Base-by-base conservation (phyloP, 2,113 vertebrate genomes). In the Mirounga angustirostris region DNA sequence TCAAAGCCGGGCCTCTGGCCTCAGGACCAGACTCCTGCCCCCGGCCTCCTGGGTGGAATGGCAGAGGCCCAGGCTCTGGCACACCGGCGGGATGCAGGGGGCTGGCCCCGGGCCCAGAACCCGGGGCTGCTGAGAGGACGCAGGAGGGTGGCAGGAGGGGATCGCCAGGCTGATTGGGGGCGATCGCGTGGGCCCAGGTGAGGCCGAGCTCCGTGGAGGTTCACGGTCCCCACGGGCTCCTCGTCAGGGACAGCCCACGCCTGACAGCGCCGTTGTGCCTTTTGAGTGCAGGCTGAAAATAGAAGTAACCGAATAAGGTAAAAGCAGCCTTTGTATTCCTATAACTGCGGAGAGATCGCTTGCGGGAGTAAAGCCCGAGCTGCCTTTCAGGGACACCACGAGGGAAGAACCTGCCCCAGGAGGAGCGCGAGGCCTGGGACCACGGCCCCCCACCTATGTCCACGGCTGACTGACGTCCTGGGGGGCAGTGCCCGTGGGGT, bases 251-350 rank as follows among this genome's bases (percentile, higher is more conserved):
- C 86, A 76, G 8, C 97, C 97, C 92, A 97, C 92, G 52, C 91
- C 52, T 87, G 95, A 56, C 95, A 90, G 88, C 33, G 2, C 73
- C 19, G 0, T 0, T n/a, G 58, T 30, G 59, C 5, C 54, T 54
- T 22, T 11, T 21, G 88, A 61, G 80, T 61, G 52, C 21, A 28
- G 0, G 15, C 93, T 43, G 50, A 33, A 82, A 96, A 97, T 90
- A 97, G 96, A 89, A 82, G 11, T 26, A 26, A 15, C 96, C 93
- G 94, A 96, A 94, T 97, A 96, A 95, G 97, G 97, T 21, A 67
- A 92, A 63, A 52, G 24, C 69, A 3, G 15, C 52, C 19, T 7
- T 1, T 18, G 74, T 40, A 3, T 10, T 7, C 89, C 81, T 8
- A 0, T 28, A 21, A 14, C 14, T 63, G 61, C 56, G 16, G 4